These are phyloP conservation scores for Parasteatoda tepidariorum DNA, from an alignment of 1,140 invertebrate species.

Conservation along the genomic window DNA sequence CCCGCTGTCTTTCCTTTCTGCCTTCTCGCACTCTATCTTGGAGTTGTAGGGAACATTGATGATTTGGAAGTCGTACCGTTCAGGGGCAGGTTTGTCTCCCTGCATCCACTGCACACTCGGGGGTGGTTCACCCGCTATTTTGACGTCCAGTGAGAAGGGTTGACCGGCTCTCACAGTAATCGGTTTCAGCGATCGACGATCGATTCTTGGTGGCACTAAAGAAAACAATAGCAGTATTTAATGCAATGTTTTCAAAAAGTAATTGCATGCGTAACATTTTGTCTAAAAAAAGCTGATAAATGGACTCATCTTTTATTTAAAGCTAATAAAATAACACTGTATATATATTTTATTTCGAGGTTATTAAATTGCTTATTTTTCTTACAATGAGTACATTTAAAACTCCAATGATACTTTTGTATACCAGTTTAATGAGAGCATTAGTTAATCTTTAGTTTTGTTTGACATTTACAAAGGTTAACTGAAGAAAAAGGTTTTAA, in stretches of 20 bases:
- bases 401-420: no score
- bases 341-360: no score
- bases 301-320: no score
- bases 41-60: slow-evolving; percentile 69
- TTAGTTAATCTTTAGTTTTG: no score
- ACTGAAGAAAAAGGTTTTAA: slow-evolving; percentile 69
- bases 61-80: slow-evolving; percentile 54
- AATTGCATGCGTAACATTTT: no score
- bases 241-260: no score
- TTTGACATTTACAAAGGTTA: no score
- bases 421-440: no score
- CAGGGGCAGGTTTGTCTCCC: slow-evolving; percentile 55
- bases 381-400: no score
- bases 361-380: no score
- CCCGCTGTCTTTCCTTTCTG: slow-evolving; percentile 70
- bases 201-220: slow-evolving; percentile 92
- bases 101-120: slow-evolving; percentile 66
- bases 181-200: slow-evolving; percentile 88
- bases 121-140: slow-evolving; percentile 67
- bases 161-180: slow-evolving; percentile 82
- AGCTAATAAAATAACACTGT: no score
- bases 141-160: slow-evolving; percentile 66
- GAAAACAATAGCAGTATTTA: background rate
- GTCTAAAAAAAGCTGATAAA: no score
- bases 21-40: slow-evolving; percentile 70